These are phyloP conservation scores for Syngnathus rostellatus DNA, from an alignment of 2,797 vertebrate genomes.

Conservation along the genomic window DNA sequence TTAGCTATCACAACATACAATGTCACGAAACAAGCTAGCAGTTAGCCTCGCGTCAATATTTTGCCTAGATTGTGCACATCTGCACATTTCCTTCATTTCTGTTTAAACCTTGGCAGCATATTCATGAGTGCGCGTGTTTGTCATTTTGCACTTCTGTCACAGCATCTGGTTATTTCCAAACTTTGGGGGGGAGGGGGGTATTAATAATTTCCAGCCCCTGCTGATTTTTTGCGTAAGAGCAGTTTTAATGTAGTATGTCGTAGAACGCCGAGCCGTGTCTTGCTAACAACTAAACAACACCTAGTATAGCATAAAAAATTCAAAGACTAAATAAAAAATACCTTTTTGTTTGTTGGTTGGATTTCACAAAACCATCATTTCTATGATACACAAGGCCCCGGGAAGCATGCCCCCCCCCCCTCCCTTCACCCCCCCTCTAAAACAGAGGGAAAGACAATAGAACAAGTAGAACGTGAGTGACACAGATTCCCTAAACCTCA, in stretches of 20 bases:
- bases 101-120: slow-evolving; percentile 1
- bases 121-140: slow-evolving; percentile 1
- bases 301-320: not conserved
- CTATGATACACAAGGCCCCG: slow-evolving; percentile 17
- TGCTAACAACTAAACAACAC: slow-evolving; percentile 1
- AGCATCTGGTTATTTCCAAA: not conserved
- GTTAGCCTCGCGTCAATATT: not conserved
- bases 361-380: slow-evolving; percentile 18
- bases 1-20: not conserved
- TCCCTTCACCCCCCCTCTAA: slow-evolving; percentile 1
- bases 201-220: slow-evolving; percentile 1
- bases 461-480: slow-evolving; percentile 45
- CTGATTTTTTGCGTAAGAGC: not conserved
- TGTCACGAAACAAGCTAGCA: not conserved
- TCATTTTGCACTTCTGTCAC: not conserved
- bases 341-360: not conserved
- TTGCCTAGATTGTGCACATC: not conserved
- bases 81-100: not conserved
- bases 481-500: slow-evolving; percentile 56
- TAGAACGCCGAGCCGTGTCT: not conserved
- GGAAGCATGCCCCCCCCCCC: slow-evolving; percentile 8
- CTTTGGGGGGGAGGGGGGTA: not conserved
- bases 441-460: slow-evolving; percentile 43
- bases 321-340: not conserved
- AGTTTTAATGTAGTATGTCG: not conserved